Base-by-base conservation (phyloP, 2,888 invertebrate species). In the Orchestes rusci region DNA sequence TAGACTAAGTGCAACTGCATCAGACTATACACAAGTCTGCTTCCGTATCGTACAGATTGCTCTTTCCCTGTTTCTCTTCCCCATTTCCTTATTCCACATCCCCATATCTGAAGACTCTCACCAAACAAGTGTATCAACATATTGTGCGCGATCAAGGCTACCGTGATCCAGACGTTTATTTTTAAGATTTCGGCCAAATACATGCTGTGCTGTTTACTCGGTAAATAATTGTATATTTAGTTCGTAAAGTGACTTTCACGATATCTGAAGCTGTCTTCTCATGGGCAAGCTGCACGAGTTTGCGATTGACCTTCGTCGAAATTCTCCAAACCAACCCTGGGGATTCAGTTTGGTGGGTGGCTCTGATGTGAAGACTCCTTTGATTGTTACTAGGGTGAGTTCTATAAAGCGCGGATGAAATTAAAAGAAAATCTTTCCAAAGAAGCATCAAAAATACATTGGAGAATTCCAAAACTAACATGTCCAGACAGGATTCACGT, bases 301-400 rank as follows among this genome's bases (percentile, higher is more conserved):
- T 66, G 78, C 81, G 61, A 79, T 89, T 62, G 77, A 76, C 55
- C 75, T 90, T 60, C 76, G 74, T 59, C 79, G 89, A 56, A 80
- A 82, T 60, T 76, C 77, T 61, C 75, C 76, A 56, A 76, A 76
- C 56, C 79, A 80, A 60, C 82, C 83, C 62, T 91, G 90, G 90
- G 91, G 91, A 48, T 84, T 91, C 60, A 80, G 90, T 59, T 75
- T 91, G 57, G 85, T 87, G 54, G 91, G 91, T 58, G 90, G 90
- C 58, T 77, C 84, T 54, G 90, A 91, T 73, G 78, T 89, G 61
- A 83, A 85, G 63, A 82, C 86, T 39, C 90, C 91, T 51, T 77
- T 92, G 65, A 83, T 90, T 68, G 82, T 92, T 67, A 90, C 90
- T 55, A 83, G 84, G 81, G 91, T 91, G 80, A 76, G 75, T 46